phyloP scores from a whole-genome alignment of 2,797 vertebrate species.

The Muraenolepis orangiensis region DNA sequence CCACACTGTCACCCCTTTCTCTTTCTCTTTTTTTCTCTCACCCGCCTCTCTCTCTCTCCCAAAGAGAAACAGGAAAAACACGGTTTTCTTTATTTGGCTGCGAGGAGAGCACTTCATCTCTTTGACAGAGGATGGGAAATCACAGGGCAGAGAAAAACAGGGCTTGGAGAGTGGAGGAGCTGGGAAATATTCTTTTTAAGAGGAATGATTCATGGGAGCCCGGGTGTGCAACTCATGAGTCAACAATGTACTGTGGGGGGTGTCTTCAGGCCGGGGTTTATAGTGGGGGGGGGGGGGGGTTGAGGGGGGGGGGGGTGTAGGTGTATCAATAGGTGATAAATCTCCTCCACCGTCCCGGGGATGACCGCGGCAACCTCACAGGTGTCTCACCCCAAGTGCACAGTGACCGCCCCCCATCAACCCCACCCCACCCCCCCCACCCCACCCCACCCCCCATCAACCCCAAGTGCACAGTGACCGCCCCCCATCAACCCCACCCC shows the following conservation, averaged over 20 bases:
- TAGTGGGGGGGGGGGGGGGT: constrained; percentile 49
- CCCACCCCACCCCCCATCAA: too few relatives aligned
- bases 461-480: constrained; percentile 37
- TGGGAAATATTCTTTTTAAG: constrained; percentile 61
- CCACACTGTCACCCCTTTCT: constrained; percentile 35
- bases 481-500: too few relatives aligned
- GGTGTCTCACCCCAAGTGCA: constrained; percentile 58
- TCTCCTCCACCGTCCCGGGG: constrained; percentile 42
- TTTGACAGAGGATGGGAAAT: constrained; percentile 67
- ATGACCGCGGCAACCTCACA: constrained; percentile 55
- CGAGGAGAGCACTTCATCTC: constrained; percentile 64
- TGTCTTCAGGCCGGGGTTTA: constrained; percentile 50
- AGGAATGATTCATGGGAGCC: constrained; percentile 69
- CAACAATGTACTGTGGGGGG: constrained; percentile 70
- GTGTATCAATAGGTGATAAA: constrained; percentile 76
- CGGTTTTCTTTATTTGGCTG: constrained; percentile 67
- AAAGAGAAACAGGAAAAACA: constrained; percentile 53
- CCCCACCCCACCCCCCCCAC: too few relatives aligned
- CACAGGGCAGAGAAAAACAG: constrained; percentile 52
- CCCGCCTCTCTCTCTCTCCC: constrained; percentile 30
- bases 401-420: background rate
- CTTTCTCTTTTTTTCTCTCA: constrained; percentile 29
- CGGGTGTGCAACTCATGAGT: constrained; percentile 70
- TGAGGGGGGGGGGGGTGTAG: too few relatives aligned
- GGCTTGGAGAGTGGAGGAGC: constrained; percentile 43